phyloP scores from a whole-genome alignment of 2,113 vertebrate species.

The Lagopus leucura region DNA sequence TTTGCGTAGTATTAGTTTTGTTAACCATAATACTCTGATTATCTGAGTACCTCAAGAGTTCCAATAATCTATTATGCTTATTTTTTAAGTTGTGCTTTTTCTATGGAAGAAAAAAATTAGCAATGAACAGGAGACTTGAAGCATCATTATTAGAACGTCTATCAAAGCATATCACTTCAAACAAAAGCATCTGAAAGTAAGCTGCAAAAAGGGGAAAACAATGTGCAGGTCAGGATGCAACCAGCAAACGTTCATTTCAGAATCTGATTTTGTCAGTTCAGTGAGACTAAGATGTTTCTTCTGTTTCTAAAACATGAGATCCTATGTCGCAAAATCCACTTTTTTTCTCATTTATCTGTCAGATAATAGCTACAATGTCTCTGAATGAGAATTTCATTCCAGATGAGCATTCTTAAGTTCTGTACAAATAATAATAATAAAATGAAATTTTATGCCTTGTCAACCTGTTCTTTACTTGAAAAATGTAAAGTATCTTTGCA shows the following conservation, averaged over 20 bases:
- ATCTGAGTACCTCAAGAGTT: background rate
- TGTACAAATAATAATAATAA: background rate
- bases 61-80: background rate
- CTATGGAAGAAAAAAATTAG: background rate
- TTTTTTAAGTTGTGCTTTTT: background rate
- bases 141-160: background rate
- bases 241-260: background rate
- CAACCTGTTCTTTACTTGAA: background rate
- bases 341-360: background rate
- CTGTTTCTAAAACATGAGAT: background rate
- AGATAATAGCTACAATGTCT: background rate
- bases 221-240: background rate
- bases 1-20: background rate
- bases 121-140: background rate
- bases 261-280: background rate
- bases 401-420: background rate
- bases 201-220: slow-evolving; percentile 4
- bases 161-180: background rate
- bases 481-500: background rate
- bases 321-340: background rate
- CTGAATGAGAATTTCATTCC: background rate
- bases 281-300: background rate
- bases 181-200: background rate
- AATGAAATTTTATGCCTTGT: background rate
- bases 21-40: background rate